Evolutionary conservation across 2,888 invertebrate species (phyloP), one percentile per base, ranked within the genome.

Genomic region (Lasius platythorax): DNA sequence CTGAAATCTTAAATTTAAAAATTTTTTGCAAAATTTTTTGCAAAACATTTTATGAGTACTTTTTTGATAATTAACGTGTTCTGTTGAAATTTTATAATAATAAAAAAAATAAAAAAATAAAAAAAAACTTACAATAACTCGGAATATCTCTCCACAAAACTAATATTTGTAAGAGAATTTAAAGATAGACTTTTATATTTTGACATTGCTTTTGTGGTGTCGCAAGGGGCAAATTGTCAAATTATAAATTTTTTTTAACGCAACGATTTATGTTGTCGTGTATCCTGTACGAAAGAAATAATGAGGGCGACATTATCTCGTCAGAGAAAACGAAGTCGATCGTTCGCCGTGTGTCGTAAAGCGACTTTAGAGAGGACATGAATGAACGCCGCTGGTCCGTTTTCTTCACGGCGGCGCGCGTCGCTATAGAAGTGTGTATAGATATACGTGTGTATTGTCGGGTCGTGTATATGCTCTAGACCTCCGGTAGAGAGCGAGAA

Each of bases 351-450:
- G 56, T 64, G 75, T 82, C 74, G 82, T 72, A 56, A 75, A 75
- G 64, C 58, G 74, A 79, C 58, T 83, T 66, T 53, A 75, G 82
- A 37, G 46, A 73, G 82, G 82, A 74, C 58, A 89, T 85, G 89
- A 88, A 89, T 88, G 89, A 89, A 89, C 88, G 74, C 46, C 84
- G 43, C n/a, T 67, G 64, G 75, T 73, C 73, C 67, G 82, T 85
- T 88, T 88, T 74, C 85, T 72, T 46, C 67, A 11, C 66, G 66
- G 12, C 23, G 67, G 37, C 64, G 68, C 37, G 83, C 73, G 79
- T 83, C 63, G 81, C 76, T 40, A 40, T 40, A 61, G 46, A 79
- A 18, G 56, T 30, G 58, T 56, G 30, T 66, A 66, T 40, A 76
- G n/a, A 53, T 66, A 46, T 53, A 56, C 18, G 66, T n/a, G 40